phyloP scores from a whole-genome alignment of 2,797 vertebrate species.

The Antrozous pallidus region DNA sequence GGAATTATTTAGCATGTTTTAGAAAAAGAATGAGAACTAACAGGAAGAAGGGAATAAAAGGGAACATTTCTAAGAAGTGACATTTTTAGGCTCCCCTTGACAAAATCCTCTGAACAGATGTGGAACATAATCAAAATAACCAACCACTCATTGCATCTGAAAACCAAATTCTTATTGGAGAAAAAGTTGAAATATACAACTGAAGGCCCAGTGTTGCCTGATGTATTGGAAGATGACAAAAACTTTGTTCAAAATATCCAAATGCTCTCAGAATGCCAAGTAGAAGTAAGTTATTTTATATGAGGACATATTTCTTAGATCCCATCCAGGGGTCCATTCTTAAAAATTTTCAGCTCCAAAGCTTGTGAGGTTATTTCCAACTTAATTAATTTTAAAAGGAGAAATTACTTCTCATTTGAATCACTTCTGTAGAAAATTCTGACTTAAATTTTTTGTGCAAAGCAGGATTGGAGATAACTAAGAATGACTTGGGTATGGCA shows the following conservation, averaged over 20 bases:
- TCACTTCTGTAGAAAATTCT: constrained; percentile 7
- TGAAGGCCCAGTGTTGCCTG: neutral
- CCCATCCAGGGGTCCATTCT: neutral
- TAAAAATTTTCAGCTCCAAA: neutral
- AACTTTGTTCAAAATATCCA: neutral
- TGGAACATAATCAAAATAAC: constrained; percentile 57
- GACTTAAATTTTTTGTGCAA: constrained; percentile 32
- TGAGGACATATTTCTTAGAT: neutral
- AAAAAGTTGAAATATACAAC: constrained; percentile 3
- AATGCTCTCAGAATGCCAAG: neutral
- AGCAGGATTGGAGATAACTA: neutral
- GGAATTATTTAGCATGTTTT: constrained; percentile 73
- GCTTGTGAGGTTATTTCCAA: constrained; percentile 3
- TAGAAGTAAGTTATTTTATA: neutral
- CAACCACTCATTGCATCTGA: constrained; percentile 16
- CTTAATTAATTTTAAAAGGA: constrained; percentile 1
- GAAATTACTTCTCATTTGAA: neutral
- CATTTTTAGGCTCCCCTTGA: constrained; percentile 56
- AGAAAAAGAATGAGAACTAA: constrained; percentile 57
- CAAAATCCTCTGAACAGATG: constrained; percentile 55
- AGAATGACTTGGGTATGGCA: neutral
- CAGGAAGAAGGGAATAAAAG: constrained; percentile 49
- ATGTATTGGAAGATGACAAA: constrained; percentile 23
- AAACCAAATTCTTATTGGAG: constrained; percentile 50
- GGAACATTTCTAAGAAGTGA: constrained; percentile 59